A percentile compares a stretch with the other conserved stretches of the same genome.
Evolutionary conservation across 2,888 invertebrate genomes (phyloP).

Genomic region (Spatulosminthurus flaviceps): DNA sequence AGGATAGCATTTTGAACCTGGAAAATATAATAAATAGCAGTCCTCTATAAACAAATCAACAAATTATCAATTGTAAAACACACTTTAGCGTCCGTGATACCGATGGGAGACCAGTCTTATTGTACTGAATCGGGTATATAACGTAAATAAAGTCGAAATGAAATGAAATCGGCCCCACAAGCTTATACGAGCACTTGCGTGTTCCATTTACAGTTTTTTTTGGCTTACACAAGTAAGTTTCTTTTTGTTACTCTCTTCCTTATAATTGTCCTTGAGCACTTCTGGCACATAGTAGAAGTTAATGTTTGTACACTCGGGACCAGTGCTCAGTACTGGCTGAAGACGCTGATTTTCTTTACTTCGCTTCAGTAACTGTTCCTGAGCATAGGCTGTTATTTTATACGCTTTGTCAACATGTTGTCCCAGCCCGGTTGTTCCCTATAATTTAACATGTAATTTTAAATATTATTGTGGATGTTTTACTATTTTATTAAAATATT

Average conservation of each 20-base stretch:
- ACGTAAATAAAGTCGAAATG: too few relatives aligned
- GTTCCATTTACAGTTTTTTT: too few relatives aligned
- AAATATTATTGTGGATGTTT: background rate
- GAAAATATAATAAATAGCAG: background rate
- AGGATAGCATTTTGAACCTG: constrained; percentile 35
- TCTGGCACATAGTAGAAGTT: constrained; percentile 30
- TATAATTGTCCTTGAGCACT: background rate
- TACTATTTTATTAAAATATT: background rate
- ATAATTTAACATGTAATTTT: background rate
- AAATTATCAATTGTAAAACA: too few relatives aligned
- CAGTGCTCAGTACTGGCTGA: constrained; percentile 1
- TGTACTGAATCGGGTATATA: too few relatives aligned
- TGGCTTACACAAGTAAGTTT: constrained; percentile 11
- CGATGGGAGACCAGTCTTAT: too few relatives aligned
- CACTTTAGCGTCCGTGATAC: too few relatives aligned
- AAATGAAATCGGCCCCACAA: too few relatives aligned
- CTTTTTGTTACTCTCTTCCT: background rate
- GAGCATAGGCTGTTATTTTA: constrained; percentile 8
- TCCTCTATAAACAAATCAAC: background rate
- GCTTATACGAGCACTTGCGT: too few relatives aligned
- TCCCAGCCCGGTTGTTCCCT: constrained; percentile 44
- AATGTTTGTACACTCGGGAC: constrained; percentile 11
- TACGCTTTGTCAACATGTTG: constrained; percentile 40
- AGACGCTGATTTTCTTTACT: background rate
- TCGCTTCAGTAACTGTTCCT: constrained; percentile 1